Evolutionary conservation across 2,797 vertebrate species (phyloP), one percentile per base, ranked within the genome.

Genomic region (Dicrostonyx torquatus): DNA sequence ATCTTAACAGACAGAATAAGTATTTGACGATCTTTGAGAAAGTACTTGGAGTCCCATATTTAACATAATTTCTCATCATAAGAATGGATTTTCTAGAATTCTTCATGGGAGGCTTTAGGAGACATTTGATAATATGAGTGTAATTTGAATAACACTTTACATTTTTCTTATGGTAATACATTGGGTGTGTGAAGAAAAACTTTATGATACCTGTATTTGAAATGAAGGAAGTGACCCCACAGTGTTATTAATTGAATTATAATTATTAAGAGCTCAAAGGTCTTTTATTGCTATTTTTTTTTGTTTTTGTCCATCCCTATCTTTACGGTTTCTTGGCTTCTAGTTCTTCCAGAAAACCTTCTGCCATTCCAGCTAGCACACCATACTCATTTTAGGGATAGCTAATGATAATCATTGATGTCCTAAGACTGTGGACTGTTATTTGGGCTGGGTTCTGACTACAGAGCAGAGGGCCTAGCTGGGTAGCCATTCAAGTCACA

Each of bases 181-280:
- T 66, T 87, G 87, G 82, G 53, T 90, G 76, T 68, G 79, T 60
- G 22, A 84, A 58, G 72, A 53, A 70, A n/a, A 93, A 91, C 31
- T 83, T 78, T 78, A 17, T 64, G 70, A 43, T 76, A 53, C 34
- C 79, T 88, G 5, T 68, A 93, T 87, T 89, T 78, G 18, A 78
- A 14, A 77, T 64, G 18, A 83, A 48, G 24, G 90, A 43, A 87
- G 29, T 62, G 48, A 85, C 17, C 43, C 34, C 53, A 34, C 6
- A 70, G 82, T 2, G 3, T 50, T 87, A 29, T n/a, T 85, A 75
- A 37, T 11, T 55, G 4, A 50, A n/a, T n/a, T n/a, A n/a, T n/a
- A n/a, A n/a, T n/a, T n/a, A n/a, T n/a, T n/a, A 79, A 76, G 5
- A 26, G 9, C 20, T 89, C 64, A 64, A 10, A 50, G 6, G 0